Evolutionary conservation across 1,140 invertebrate species (phyloP).

Genomic region (Aphidius ervi): DNA sequence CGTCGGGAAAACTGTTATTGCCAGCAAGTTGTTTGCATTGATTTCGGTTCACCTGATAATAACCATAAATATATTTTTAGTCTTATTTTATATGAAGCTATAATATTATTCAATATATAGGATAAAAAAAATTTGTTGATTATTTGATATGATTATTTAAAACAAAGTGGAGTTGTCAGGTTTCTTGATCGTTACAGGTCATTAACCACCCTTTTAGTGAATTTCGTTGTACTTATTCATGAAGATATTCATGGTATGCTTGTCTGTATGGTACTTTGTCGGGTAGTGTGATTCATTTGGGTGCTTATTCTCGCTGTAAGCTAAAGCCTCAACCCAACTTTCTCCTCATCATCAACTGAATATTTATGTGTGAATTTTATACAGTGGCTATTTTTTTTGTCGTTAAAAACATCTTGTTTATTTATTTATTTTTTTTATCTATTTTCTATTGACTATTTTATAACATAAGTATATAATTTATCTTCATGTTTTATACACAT

Average conservation of each 20-base stretch:
- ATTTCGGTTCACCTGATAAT: background rate
- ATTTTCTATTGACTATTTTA: no score
- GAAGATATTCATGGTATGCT: slow-evolving; percentile 13
- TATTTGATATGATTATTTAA: background rate
- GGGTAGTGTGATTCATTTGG: slow-evolving; percentile 12
- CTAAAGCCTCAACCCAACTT: background rate
- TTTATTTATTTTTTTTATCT: no score
- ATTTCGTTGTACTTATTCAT: slow-evolving; percentile 24
- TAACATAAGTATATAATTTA: no score
- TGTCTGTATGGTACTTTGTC: slow-evolving; percentile 12
- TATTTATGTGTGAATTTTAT: slow-evolving; percentile 16
- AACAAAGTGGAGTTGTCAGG: slow-evolving; percentile 18
- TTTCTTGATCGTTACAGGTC: slow-evolving; percentile 28
- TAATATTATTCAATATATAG: background rate
- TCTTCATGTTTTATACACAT: no score
- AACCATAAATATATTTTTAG: background rate
- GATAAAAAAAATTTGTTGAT: background rate
- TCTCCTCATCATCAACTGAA: slow-evolving; percentile 8
- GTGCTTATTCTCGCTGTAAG: slow-evolving; percentile 13
- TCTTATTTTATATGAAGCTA: background rate
- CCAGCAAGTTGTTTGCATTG: slow-evolving; percentile 16
- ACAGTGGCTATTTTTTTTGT: no score
- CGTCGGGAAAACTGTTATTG: slow-evolving; percentile 12
- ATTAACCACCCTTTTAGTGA: slow-evolving; percentile 32
- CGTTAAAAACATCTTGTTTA: no score